phyloP scores from a whole-genome alignment of 2,797 vertebrate species.

The Arvicola amphibius region DNA sequence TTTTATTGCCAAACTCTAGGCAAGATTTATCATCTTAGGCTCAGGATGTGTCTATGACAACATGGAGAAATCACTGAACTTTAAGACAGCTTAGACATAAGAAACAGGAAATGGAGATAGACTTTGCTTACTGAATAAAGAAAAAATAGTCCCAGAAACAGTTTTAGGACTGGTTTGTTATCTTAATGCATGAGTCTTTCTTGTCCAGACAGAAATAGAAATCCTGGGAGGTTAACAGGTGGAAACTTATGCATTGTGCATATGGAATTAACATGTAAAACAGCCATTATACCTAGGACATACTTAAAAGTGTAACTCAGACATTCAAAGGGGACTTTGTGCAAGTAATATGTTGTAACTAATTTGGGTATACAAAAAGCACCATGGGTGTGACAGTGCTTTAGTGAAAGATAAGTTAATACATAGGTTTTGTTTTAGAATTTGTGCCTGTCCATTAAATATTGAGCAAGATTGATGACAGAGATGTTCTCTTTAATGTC shows the following conservation, averaged over 20 bases:
- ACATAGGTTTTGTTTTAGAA: neutral
- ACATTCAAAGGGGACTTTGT: neutral
- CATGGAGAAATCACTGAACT: neutral
- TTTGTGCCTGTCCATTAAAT: neutral
- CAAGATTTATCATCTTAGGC: neutral
- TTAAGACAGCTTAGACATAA: neutral
- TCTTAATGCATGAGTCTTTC: neutral
- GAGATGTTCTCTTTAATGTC: neutral
- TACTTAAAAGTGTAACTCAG: conserved; percentile 13
- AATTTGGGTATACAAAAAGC: neutral
- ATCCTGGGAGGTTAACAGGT: neutral
- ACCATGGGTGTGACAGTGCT: neutral
- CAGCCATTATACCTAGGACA: neutral
- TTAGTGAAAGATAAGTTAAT: neutral
- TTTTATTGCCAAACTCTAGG: neutral
- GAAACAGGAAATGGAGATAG: neutral
- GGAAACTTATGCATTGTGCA: neutral
- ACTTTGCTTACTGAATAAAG: neutral
- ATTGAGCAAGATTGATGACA: neutral
- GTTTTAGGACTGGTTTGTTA: neutral
- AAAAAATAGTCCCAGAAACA: conserved; percentile 33
- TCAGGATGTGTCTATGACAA: neutral
- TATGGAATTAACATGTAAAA: neutral
- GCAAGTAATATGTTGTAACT: neutral
- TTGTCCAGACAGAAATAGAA: neutral